These are phyloP conservation scores for Vanessa cardui DNA, from an alignment of 2,888 invertebrate species.

Conservation along the genomic window DNA sequence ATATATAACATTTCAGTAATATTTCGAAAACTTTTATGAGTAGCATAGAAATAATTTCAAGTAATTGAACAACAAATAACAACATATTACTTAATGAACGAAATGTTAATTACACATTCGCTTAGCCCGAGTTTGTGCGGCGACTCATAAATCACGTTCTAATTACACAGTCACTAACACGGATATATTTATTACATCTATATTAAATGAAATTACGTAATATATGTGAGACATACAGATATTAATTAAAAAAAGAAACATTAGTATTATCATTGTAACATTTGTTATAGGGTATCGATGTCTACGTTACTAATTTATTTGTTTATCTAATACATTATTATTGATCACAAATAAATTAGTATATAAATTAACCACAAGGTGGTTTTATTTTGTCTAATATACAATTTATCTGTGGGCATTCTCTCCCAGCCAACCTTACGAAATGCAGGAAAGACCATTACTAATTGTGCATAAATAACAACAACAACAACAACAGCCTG, in stretches of 20 bases:
- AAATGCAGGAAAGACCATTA: too few relatives aligned
- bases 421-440: too few relatives aligned
- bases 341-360: too few relatives aligned
- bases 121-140: slow-evolving; percentile 51
- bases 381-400: too few relatives aligned
- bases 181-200: slow-evolving; percentile 72
- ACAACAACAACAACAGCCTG: too few relatives aligned
- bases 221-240: slow-evolving; percentile 46
- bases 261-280: not conserved
- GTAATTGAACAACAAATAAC: not conserved
- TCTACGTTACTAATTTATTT: not conserved
- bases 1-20: not conserved
- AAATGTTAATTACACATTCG: slow-evolving; percentile 50
- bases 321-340: too few relatives aligned
- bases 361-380: too few relatives aligned
- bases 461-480: too few relatives aligned
- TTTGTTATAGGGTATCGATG: not conserved
- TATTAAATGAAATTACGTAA: slow-evolving; percentile 57
- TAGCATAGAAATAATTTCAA: not conserved
- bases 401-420: too few relatives aligned
- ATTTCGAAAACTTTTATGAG: not conserved
- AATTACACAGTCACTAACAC: slow-evolving; percentile 61
- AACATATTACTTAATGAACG: slow-evolving; percentile 29
- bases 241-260: slow-evolving; percentile 42
- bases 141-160: slow-evolving; percentile 62